Evolutionary conservation across 2,888 invertebrate species (phyloP), one percentile per base, ranked within the genome.

Genomic region (Augochlorella aurata): DNA sequence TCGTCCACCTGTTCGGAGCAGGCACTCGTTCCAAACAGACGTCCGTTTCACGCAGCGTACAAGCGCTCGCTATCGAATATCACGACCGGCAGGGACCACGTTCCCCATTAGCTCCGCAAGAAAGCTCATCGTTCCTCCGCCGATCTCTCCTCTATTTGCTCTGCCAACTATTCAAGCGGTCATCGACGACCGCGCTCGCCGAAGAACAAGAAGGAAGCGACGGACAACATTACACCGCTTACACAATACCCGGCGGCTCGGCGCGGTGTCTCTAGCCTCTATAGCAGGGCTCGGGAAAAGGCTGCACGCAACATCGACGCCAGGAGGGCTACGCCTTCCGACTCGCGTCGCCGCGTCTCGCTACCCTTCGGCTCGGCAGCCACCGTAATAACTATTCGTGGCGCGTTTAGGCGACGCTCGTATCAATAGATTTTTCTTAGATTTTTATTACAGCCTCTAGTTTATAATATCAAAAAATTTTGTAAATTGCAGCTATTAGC

Each of bases 171-270:
- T 76, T 72, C 74, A 44, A 44, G n/a, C 66, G 49, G 49, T 68
- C 69, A 71, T 78, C 74, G 77, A 73, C 49, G 44, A 50, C 16
- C 52, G 66, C 61, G 54, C 8, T 49, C 61, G 44, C 63, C 67
- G 66, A 67, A 66, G 58, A 54, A 73, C 68, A 68, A 21, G 70
- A 78, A 79, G 72, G 61, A 65, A 65, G 63, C 63, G 58, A 58
- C 58, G 78, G 71, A 70, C 78, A 66, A 72, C 71, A 44, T 83
- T 80, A 75, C 70, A 54, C 68, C 69, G 82, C 82, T 79, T 79
- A 73, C 82, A 79, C 76, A 82, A 82, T 74, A 73, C 74, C 73
- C 74, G 67, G 24, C 38, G 38, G 38, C 38, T 3, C 38, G 38
- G 38, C 38, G 3, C 38, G 38, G 5, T 5, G 38, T 38, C 7